A percentile compares a stretch with the other conserved stretches of the same genome.
Evolutionary conservation across 2,113 vertebrate species (phyloP).

Genomic region (Columba janthina): DNA sequence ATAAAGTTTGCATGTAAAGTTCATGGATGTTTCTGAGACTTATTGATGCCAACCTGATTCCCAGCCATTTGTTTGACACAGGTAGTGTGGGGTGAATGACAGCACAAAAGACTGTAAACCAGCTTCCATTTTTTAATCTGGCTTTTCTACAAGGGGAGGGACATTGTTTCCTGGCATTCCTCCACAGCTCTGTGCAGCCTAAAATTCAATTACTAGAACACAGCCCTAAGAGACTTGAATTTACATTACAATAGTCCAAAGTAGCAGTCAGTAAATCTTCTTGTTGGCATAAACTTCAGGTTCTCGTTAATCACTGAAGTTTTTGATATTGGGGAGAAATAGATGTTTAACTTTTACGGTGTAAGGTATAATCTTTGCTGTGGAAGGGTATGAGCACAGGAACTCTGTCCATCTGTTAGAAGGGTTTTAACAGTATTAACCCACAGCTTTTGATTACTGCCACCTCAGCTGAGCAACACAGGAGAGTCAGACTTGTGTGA

Average conservation of each 20-base stretch:
- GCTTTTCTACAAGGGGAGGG: background rate
- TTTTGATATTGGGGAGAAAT: background rate
- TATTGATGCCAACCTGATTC: background rate
- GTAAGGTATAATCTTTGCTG: background rate
- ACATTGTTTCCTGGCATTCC: background rate
- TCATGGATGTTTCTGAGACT: background rate
- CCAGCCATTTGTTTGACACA: background rate
- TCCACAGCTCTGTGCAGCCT: background rate
- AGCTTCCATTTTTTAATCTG: background rate
- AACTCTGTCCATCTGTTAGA: background rate
- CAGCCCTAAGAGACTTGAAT: conserved; percentile 14
- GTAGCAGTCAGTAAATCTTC: background rate
- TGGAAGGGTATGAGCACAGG: background rate
- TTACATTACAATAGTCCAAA: conserved; percentile 27
- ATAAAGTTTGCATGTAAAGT: background rate
- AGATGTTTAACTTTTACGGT: background rate
- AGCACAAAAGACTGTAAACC: background rate
- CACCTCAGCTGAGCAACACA: background rate
- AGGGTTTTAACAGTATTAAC: background rate
- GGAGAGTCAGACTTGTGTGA: background rate
- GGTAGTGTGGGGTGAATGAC: background rate
- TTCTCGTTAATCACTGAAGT: background rate
- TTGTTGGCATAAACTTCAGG: background rate
- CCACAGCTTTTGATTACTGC: background rate
- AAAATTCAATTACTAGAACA: conserved; percentile 20